Conservation (phyloP, 2,888 invertebrate species). For the Lymantria dispar region DNA sequence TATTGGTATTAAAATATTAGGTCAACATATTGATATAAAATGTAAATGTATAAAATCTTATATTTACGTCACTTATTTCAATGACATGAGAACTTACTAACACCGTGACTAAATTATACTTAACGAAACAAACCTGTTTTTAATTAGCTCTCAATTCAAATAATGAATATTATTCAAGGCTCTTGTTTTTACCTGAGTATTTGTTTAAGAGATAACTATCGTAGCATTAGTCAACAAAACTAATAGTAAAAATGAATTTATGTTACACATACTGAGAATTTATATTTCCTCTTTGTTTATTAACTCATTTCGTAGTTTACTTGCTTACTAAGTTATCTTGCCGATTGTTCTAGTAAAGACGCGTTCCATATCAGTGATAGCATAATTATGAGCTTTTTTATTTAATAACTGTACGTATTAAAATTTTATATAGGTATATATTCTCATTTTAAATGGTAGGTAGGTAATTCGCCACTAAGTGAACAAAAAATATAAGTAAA, state of each 20-base stretch:
- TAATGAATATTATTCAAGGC: slow-evolving; percentile 17
- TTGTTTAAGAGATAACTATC: slow-evolving; percentile 14
- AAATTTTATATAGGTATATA: too few relatives aligned
- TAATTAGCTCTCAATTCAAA: slow-evolving; percentile 26
- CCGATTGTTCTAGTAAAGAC: too few relatives aligned
- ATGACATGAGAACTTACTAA: slow-evolving; percentile 51
- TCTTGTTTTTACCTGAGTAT: slow-evolving; percentile 14
- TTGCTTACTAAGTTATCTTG: too few relatives aligned
- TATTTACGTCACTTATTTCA: slow-evolving; percentile 23
- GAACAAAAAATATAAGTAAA: too few relatives aligned
- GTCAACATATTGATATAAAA: background rate
- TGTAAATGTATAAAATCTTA: slow-evolving; percentile 1
- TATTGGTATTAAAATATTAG: slow-evolving; percentile 13
- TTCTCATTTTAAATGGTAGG: too few relatives aligned
- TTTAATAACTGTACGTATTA: too few relatives aligned
- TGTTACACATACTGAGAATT: background rate
- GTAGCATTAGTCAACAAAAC: slow-evolving; percentile 13
- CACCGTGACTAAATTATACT: slow-evolving; percentile 18
- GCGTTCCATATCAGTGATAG: too few relatives aligned
- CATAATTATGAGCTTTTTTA: too few relatives aligned
- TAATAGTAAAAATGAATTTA: background rate
- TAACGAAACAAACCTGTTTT: slow-evolving; percentile 42
- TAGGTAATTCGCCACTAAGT: too few relatives aligned
- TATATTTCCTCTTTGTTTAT: too few relatives aligned
- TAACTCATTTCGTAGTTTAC: too few relatives aligned